A percentile compares a stretch with the other conserved stretches of the same genome.
phyloP scores from a whole-genome alignment of 2,113 vertebrate species.

The Cebus imitator region DNA sequence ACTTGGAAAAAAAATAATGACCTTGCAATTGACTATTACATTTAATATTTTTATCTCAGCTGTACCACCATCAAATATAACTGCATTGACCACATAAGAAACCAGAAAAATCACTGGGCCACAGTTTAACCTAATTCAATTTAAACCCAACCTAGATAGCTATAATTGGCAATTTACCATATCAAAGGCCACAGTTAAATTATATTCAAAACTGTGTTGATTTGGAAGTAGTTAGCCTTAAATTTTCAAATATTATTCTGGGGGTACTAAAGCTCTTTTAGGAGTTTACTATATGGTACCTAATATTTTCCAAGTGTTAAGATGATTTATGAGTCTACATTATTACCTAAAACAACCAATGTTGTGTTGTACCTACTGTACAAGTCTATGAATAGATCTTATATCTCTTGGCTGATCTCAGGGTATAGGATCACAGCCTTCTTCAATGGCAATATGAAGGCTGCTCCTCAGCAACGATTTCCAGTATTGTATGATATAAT shows the following conservation, averaged over 20 bases:
- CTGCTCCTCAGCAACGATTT: constrained; percentile 33
- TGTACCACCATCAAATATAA: constrained; percentile 78
- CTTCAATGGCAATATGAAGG: not conserved
- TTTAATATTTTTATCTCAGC: constrained; percentile 82
- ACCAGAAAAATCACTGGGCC: constrained; percentile 62
- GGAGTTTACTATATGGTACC: not conserved
- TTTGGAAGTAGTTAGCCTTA: constrained; percentile 39
- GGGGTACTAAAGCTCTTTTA: constrained; percentile 34
- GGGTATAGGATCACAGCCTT: not conserved
- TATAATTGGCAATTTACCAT: constrained; percentile 78
- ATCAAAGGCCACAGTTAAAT: constrained; percentile 74
- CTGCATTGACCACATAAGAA: constrained; percentile 71
- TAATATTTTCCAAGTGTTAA: constrained; percentile 20
- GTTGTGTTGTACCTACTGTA: not conserved
- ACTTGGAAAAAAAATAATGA: constrained; percentile 79
- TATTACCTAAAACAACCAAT: constrained; percentile 3
- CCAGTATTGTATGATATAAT: constrained; percentile 59
- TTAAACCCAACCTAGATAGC: constrained; percentile 77
- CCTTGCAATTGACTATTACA: constrained; percentile 82
- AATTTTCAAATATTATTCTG: constrained; percentile 49
- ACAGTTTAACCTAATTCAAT: constrained; percentile 77
- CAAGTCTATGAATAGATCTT: not conserved
- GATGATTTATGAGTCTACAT: constrained; percentile 14
- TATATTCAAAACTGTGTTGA: constrained; percentile 61
- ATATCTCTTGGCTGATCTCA: not conserved